Evolutionary conservation across 2,113 vertebrate species (phyloP).

Genomic region (Anolis carolinensis): DNA sequence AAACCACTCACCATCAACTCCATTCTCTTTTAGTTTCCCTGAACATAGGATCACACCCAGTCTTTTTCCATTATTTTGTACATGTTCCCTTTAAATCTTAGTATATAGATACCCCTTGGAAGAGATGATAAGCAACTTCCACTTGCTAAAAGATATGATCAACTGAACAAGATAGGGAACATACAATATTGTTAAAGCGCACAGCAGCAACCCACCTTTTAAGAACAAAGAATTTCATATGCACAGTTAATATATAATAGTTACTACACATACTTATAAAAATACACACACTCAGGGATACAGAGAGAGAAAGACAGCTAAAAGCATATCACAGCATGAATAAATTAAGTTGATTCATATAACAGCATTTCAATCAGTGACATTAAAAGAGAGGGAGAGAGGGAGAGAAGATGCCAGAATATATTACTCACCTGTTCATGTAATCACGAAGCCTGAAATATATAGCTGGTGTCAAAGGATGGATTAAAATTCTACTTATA

Average conservation of each 20-base stretch:
- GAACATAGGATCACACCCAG: too few species aligned
- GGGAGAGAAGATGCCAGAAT: background rate
- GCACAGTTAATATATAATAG: conserved; percentile 31
- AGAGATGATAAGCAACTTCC: conserved; percentile 25
- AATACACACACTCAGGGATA: too few species aligned
- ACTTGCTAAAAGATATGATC: conserved; percentile 31
- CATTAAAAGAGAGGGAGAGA: background rate
- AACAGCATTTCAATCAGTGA: conserved; percentile 4
- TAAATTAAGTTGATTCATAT: conserved; percentile 28
- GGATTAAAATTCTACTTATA: conserved; percentile 37
- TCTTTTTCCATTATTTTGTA: too few species aligned
- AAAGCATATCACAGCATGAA: background rate
- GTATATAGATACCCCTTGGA: too few species aligned
- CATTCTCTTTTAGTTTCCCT: too few species aligned
- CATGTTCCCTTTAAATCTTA: too few species aligned
- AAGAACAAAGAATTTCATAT: background rate
- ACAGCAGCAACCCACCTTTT: background rate
- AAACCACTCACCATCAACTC: too few species aligned
- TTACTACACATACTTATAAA: background rate
- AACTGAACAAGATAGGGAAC: background rate
- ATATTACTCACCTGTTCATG: conserved; percentile 27
- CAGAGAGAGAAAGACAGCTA: background rate
- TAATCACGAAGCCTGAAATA: conserved; percentile 24
- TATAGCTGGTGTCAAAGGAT: conserved; percentile 18
- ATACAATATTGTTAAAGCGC: conserved; percentile 15